Conservation (phyloP, 2,797 vertebrate species). For the Agapornis canus region DNA sequence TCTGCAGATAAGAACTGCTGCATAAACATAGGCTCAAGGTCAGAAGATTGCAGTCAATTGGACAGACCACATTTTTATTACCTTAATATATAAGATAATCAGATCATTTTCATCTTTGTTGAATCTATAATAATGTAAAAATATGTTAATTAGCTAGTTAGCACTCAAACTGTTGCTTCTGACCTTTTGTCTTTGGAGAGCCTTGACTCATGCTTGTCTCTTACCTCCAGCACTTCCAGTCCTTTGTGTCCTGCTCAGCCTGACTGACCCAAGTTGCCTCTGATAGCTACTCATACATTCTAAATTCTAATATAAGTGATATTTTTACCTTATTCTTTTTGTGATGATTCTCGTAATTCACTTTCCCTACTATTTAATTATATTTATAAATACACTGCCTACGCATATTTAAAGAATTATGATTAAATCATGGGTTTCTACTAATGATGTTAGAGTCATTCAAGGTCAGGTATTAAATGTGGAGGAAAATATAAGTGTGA, state of each 20-base stretch:
- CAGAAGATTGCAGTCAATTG: not conserved
- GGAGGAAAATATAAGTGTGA: not conserved
- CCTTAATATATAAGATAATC: conserved; percentile 62
- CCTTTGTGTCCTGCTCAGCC: not conserved
- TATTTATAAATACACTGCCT: not conserved
- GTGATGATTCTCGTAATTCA: not conserved
- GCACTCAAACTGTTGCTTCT: conserved; percentile 37
- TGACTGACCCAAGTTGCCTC: not conserved
- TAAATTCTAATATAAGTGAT: not conserved
- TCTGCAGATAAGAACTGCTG: not conserved
- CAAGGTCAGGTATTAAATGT: not conserved
- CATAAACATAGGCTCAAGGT: conserved; percentile 40
- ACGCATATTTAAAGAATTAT: not conserved
- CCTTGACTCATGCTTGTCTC: not conserved
- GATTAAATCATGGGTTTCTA: not conserved
- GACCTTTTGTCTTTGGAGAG: conserved; percentile 38
- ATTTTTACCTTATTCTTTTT: not conserved
- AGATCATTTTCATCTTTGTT: conserved; percentile 17
- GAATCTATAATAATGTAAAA: conserved; percentile 31
- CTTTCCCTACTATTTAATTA: not conserved
- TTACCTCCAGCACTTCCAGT: not conserved
- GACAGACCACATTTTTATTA: conserved; percentile 38
- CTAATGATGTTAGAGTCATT: not conserved
- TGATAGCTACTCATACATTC: not conserved
- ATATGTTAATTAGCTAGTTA: conserved; percentile 58